Conservation (phyloP, 1,140 invertebrate species). For the Eulimnadia texana region DNA sequence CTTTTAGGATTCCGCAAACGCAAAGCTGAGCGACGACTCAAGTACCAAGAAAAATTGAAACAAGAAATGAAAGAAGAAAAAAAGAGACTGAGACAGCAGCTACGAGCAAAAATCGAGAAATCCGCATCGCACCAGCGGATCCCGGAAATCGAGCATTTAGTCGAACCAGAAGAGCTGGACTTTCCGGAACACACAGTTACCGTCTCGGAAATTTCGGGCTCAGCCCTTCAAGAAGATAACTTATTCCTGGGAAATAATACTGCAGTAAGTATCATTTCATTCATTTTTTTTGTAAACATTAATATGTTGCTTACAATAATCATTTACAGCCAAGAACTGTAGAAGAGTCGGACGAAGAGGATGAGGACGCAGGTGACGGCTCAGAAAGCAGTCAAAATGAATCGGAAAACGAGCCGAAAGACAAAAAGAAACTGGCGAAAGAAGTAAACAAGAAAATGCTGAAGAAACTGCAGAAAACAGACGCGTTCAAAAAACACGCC, state of each 20-base stretch:
- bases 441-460: slow-evolving; percentile 9
- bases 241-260: slow-evolving; percentile 12
- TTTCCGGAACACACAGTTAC: slow-evolving; percentile 12
- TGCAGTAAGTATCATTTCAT: neutral
- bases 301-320: too few species aligned
- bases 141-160: slow-evolving; percentile 9
- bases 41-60: slow-evolving; percentile 13
- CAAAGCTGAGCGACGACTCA: slow-evolving; percentile 9
- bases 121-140: neutral
- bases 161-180: slow-evolving; percentile 3
- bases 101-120: slow-evolving; percentile 10
- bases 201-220: slow-evolving; percentile 1
- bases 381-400: slow-evolving; percentile 4
- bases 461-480: slow-evolving; percentile 11
- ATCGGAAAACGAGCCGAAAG: neutral
- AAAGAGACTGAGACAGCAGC: slow-evolving; percentile 5
- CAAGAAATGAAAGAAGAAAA: slow-evolving; percentile 9
- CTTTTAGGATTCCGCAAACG: slow-evolving; percentile 10
- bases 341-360: too few species aligned
- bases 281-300: neutral
- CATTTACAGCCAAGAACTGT: too few species aligned
- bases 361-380: too few species aligned
- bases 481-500: slow-evolving; percentile 5
- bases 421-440: slow-evolving; percentile 4
- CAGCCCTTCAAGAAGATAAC: slow-evolving; percentile 1